A percentile compares a stretch with the other conserved stretches of the same genome.
Conservation (phyloP, 2,888 invertebrate species). For the Balanococcus diminutus region DNA sequence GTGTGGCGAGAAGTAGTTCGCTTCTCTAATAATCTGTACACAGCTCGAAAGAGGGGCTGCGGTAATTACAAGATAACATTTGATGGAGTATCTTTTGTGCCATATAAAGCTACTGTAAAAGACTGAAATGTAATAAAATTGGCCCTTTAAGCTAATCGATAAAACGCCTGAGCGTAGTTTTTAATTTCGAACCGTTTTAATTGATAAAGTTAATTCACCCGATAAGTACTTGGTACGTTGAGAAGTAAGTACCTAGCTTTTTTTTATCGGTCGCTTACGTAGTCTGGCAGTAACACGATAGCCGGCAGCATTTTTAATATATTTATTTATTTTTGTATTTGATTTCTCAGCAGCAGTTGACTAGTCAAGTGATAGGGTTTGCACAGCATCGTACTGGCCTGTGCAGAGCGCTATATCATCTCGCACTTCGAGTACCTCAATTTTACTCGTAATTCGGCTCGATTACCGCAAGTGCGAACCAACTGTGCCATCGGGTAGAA, state of each 20-base stretch:
- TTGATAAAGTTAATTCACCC: constrained; percentile 36
- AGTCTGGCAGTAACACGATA: not conserved
- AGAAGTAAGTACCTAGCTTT: not conserved
- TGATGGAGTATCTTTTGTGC: not conserved
- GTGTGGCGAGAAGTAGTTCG: too few relatives aligned
- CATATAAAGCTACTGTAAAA: not conserved
- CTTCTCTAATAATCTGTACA: too few relatives aligned
- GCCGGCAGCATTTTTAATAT: constrained; percentile 13
- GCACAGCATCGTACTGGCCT: not conserved
- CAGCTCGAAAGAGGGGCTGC: not conserved
- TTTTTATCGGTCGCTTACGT: not conserved
- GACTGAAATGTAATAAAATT: not conserved
- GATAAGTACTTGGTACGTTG: not conserved
- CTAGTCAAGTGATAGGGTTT: constrained; percentile 4
- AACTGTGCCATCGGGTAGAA: not conserved
- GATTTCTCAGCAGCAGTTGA: not conserved
- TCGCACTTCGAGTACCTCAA: not conserved
- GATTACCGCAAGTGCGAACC: not conserved
- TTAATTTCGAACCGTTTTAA: constrained; percentile 17
- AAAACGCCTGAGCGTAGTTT: not conserved
- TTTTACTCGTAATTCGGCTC: not conserved
- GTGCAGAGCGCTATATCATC: not conserved
- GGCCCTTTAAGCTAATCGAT: not conserved
- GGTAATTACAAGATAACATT: not conserved
- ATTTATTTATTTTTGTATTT: constrained; percentile 37